Evolutionary conservation across 2,888 invertebrate species (phyloP), one percentile per base, ranked within the genome.

Genomic region (Cyrtodaria siliqua): DNA sequence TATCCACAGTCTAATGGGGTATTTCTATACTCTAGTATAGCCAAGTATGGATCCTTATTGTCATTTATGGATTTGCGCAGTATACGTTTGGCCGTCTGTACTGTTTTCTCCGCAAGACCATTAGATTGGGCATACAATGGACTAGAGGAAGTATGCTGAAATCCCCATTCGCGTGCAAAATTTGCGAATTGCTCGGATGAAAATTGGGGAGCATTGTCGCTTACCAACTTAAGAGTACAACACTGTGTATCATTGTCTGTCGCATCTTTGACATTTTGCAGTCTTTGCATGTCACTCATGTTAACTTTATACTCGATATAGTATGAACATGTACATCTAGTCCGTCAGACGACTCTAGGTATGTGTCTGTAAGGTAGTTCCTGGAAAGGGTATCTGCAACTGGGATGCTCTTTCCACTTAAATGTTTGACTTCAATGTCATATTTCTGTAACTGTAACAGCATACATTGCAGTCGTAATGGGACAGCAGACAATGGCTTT

Each of bases 151-250:
- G 38, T 20, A 53, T 80, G 74, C 3, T 16, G 16, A 42, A 83
- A 79, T n/a, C 16, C 59, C 69, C 78, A 77, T n/a, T 74, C 68
- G 23, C 33, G 47, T 1, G 71, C 59, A 64, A 83, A 83, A 2
- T 73, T 33, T 9, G 12, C 4, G 50, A 80, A 83, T 42, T 61
- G 49, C 16, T 60, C 55, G 14, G 67, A 57, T 1, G 70, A 24
- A 61, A 60, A 79, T 23, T 83, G 81, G 0, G 66, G 49, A 4
- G 66, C 82, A 55, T 82, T 77, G 44, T 84, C 83, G 1, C 53
- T 56, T 0, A 72, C 29, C 2, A 81, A 26, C 42, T n/a, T n/a
- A n/a, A n/a, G n/a, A n/a, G n/a, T 20, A 20, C 44, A 18, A 16
- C n/a, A 18, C 44, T 44, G 44, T 20, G 16, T 6, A 20, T 44